Percentiles rank a stretch among this genome's conserved stretches.
These are phyloP conservation scores for Geotrypetes seraphini DNA, from an alignment of 2,797 vertebrate genomes.

Conservation along the genomic window DNA sequence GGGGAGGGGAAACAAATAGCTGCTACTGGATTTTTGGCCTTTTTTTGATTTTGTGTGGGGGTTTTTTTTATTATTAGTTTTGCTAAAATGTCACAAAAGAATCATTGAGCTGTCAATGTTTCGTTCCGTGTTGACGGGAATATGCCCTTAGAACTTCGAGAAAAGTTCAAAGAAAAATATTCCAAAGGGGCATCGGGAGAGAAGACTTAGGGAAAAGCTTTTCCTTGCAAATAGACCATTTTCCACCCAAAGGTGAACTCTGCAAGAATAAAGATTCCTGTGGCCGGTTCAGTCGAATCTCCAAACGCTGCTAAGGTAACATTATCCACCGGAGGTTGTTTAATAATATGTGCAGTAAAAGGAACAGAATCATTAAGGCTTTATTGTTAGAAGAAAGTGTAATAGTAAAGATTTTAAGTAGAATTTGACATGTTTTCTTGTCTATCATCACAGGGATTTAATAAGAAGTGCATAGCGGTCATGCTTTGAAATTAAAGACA, in stretches of 20 bases:
- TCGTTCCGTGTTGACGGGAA: too few relatives aligned
- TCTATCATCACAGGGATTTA: constrained; percentile 12
- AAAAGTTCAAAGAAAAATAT: constrained; percentile 15
- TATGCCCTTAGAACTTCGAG: constrained; percentile 20
- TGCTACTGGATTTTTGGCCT: not conserved
- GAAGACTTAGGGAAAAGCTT: constrained; percentile 17
- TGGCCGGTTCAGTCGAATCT: constrained; percentile 27
- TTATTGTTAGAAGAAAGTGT: constrained; percentile 7
- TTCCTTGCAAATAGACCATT: constrained; percentile 17
- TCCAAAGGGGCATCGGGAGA: too few relatives aligned
- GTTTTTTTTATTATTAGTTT: not conserved
- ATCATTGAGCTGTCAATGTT: too few relatives aligned
- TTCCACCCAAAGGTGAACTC: constrained; percentile 26
- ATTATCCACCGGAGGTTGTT: constrained; percentile 1
- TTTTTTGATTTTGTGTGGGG: not conserved
- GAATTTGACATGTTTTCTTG: constrained; percentile 12
- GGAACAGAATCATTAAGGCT: too few relatives aligned
- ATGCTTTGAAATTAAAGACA: not conserved
- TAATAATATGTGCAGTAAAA: not conserved
- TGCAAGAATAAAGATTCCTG: constrained; percentile 18
- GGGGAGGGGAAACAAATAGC: too few relatives aligned
- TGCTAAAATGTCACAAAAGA: constrained; percentile 12
- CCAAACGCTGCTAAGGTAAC: constrained; percentile 40
- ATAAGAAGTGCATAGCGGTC: not conserved
- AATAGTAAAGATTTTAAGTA: not conserved